Evolutionary conservation across 2,888 invertebrate genomes (phyloP).

Genomic region (Noctua comes): DNA sequence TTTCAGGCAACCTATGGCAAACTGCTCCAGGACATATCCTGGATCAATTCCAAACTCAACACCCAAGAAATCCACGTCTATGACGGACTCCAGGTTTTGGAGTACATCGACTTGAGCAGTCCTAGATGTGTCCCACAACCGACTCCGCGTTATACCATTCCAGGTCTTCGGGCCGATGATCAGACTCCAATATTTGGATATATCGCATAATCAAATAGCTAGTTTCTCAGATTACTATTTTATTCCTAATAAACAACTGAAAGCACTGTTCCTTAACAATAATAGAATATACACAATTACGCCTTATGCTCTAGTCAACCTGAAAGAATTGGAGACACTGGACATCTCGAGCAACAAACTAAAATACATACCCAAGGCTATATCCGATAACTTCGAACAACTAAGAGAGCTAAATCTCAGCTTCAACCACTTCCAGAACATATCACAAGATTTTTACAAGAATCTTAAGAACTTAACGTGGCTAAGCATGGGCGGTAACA

Average conservation of each 20-base stretch:
- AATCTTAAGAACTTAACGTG: conserved; percentile 89
- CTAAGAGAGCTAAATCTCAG: conserved; percentile 91
- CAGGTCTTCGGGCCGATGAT: conserved; percentile 93
- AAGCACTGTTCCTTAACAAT: conserved; percentile 91
- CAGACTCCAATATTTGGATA: conserved; percentile 92
- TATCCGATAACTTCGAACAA: conserved; percentile 92
- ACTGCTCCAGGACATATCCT: conserved; percentile 87
- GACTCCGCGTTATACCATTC: conserved; percentile 92
- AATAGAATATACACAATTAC: conserved; percentile 93
- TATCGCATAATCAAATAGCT: conserved; percentile 93
- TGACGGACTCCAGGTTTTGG: conserved; percentile 83
- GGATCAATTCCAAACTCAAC: conserved; percentile 90
- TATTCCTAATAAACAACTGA: conserved; percentile 92
- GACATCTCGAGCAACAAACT: conserved; percentile 92
- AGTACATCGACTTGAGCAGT: conserved; percentile 91
- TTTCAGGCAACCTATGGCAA: conserved; percentile 71
- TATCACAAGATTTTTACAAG: conserved; percentile 91
- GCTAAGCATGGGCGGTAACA: conserved; percentile 91
- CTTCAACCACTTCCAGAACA: conserved; percentile 90
- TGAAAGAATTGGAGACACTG: conserved; percentile 92
- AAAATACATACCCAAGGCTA: conserved; percentile 91
- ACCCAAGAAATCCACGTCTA: conserved; percentile 86
- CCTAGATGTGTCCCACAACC: conserved; percentile 93
- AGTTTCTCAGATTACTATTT: conserved; percentile 95
- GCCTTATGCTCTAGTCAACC: conserved; percentile 93